Base-by-base conservation (phyloP, 2,888 invertebrate genomes). In the Coecobrya sp. region DNA sequence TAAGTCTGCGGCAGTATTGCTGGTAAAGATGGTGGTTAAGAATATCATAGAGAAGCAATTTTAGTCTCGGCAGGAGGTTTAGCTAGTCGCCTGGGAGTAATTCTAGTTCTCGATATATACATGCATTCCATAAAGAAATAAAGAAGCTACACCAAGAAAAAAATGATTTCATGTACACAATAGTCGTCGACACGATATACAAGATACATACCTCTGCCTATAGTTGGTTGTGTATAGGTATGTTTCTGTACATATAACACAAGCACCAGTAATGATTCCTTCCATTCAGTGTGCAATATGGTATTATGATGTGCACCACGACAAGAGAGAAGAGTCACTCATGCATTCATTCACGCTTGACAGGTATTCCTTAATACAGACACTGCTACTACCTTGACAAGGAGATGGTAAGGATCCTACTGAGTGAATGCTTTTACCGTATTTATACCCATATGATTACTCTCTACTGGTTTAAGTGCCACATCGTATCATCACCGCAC, bases 1-100 rank as follows among this genome's bases (percentile, higher is more conserved):
- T 62, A 62, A 22, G 25, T 62, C 11, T 25, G 8, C 22, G 22
- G 62, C 25, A 25, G 62, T 62, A 4, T 8, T 19, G 1, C 59
- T 59, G 59, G 59, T 59, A 1, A 19, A 1, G 22, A 22, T 59
- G 13, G 22, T 59, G 19, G 84, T 85, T 90, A 85, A 76, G 90
- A 89, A 73, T 52, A 49, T 84, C 73, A 70, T 84, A 89, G 22
- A 90, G 90, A 85, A 85, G 76, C 85, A 90, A 90, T 90, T 90
- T 90, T 45, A 76, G 84, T 84, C 90, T 76, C 90, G 45, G 85
- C 85, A 90, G 90, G 90, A 90, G 90, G 85, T 85, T 90, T 90
- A 85, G 76, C 76, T 42, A 90, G 85, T 73, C 90, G 85, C 90
- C 22, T 85, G 90, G 90, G 90, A 90, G 89, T 89, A 52, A 89